These are phyloP conservation scores for Drosophila tristis DNA, from an alignment of 1,140 invertebrate genomes.

Conservation along the genomic window DNA sequence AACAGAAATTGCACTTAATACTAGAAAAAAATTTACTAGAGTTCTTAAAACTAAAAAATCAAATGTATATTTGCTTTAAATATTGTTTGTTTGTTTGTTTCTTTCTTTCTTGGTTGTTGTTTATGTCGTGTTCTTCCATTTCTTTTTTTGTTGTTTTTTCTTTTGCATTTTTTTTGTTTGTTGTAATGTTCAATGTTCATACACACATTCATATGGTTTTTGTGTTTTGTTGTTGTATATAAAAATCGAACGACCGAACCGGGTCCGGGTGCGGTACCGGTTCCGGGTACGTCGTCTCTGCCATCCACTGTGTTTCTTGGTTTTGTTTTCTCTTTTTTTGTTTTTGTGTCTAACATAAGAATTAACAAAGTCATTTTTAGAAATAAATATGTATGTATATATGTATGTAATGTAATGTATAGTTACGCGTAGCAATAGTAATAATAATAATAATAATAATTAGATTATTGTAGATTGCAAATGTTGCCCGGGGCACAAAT, in stretches of 20 bases:
- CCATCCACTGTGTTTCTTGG: conserved; percentile 29
- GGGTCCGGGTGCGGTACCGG: conserved; percentile 6
- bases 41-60: conserved; percentile 81
- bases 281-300: conserved; percentile 11
- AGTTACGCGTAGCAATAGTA: conserved; percentile 39
- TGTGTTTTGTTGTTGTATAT: conserved; percentile 50
- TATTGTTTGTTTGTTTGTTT: conserved; percentile 60
- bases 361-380: conserved; percentile 80
- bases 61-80: conserved; percentile 81
- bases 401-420: conserved; percentile 53
- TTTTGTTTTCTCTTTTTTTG: conserved; percentile 31
- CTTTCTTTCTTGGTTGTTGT: conserved; percentile 31
- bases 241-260: conserved; percentile 54
- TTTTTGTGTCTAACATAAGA: conserved; percentile 68
- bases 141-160: conserved; percentile 49
- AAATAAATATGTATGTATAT: conserved; percentile 74
- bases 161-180: conserved; percentile 44
- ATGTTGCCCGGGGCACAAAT: conserved; percentile 78
- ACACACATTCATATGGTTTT: conserved; percentile 34
- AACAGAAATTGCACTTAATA: conserved; percentile 79
- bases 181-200: conserved; percentile 55
- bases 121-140: conserved; percentile 18
- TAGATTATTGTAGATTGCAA: conserved; percentile 76
- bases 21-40: conserved; percentile 83
- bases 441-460: conserved; percentile 61